phyloP scores from a whole-genome alignment of 2,113 vertebrate species.

The Poecilia latipinna region DNA sequence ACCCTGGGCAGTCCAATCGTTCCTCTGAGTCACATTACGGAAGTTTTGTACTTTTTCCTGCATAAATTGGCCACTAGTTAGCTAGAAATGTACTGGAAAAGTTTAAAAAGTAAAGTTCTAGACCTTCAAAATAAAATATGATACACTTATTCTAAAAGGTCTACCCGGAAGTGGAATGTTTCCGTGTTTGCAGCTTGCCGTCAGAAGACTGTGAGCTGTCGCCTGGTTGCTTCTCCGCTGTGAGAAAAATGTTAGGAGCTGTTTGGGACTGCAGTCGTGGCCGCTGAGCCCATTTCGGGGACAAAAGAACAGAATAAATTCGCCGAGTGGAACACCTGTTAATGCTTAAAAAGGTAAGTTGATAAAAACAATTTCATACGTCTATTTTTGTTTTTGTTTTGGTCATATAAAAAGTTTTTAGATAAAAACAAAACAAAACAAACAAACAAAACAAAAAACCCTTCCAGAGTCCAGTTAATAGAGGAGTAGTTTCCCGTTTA shows the following conservation, averaged over 20 bases:
- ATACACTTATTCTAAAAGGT: constrained; percentile 15
- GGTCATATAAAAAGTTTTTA: not conserved
- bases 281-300: not conserved
- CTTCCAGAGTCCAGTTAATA: not conserved
- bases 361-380: not conserved
- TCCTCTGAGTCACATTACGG: constrained; percentile 57
- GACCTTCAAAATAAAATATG: constrained; percentile 10
- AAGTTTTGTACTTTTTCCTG: constrained; percentile 21
- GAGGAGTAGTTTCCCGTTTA: not conserved
- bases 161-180: rapidly evolving
- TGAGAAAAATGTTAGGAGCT: constrained; percentile 53
- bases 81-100: too few relatives aligned
- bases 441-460: not conserved
- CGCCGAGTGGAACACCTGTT: not conserved
- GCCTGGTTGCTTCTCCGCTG: constrained; percentile 10
- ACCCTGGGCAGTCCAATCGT: not conserved
- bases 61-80: not conserved
- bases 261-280: constrained; percentile 19
- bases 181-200: rapidly evolving
- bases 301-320: not conserved
- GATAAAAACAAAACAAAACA: not conserved
- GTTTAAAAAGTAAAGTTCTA: not conserved
- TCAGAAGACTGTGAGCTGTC: not conserved
- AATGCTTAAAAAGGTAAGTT: not conserved
- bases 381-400: not conserved